Evolutionary conservation across 2,888 invertebrate species (phyloP), one percentile per base, ranked within the genome.

Genomic region (Cheilosia vernalis): DNA sequence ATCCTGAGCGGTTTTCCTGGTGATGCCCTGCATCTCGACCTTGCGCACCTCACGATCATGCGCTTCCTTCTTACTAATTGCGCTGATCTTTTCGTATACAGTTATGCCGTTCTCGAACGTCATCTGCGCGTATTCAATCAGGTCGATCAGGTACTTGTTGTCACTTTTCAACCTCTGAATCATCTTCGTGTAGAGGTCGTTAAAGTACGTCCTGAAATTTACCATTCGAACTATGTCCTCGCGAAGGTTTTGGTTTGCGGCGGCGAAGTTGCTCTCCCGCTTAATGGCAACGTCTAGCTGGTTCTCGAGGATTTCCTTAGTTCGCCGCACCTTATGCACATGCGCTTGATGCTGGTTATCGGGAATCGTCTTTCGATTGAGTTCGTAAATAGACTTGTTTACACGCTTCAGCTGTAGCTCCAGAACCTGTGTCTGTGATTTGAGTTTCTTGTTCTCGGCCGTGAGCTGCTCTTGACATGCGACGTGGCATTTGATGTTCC

Each of bases 21-120:
- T 89, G 3, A 92, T 89, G 13, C 89, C 89, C 72, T 91, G 90
- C 88, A 92, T 89, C 79, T 92, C 92, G 7, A 89, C 87, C 63
- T 90, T 90, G 0, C 90, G 88, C 13, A 89, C 21, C 19, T 91
- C 91, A 0, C 89, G 87, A 30, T 91, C 90, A 44, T 89, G 90
- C 5, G 83, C 49, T 63, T 90, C 89, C 2, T 90, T 89, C 74
- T 89, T 89, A 21, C 88, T 87, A 17, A 91, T 83, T 42, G 89
- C 89, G 56, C 90, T 89, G 70, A 91, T 89, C 82, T 91, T 92
- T 67, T 91, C 90, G 72, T 91, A 91, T 4, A 90, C 88, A 66
- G 90, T 90, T 9, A 90, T 90, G 73, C 90, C 90, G 55, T 90
- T 89, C 56, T 91, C 92, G 73, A 91, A 92, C 6, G 91, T 91